These are phyloP conservation scores for Drosophila falleni DNA, from an alignment of 2,888 invertebrate genomes.

Conservation along the genomic window DNA sequence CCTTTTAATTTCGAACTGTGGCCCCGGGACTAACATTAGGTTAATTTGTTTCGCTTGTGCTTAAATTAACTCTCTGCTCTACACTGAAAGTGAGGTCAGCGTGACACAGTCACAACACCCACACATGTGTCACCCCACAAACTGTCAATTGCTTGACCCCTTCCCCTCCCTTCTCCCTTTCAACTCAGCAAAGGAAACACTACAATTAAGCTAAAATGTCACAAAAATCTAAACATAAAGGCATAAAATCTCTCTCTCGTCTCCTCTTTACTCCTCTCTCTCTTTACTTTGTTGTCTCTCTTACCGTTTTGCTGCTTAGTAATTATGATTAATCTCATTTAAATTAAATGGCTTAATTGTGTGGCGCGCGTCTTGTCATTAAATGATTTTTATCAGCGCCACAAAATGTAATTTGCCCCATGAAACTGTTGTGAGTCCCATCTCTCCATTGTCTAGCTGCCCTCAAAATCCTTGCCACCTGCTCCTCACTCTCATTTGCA, in stretches of 20 bases:
- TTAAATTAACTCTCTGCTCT: conserved; percentile 47
- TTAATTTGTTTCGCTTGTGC: conserved; percentile 75
- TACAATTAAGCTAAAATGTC: conserved; percentile 16
- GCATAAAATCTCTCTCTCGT: conserved; percentile 9
- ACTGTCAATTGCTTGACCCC: conserved; percentile 55
- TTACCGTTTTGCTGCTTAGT: conserved; percentile 56
- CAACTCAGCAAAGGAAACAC: background rate
- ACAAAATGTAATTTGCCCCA: conserved; percentile 63
- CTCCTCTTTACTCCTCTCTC: background rate
- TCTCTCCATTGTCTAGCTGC: conserved; percentile 37
- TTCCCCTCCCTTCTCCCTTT: background rate
- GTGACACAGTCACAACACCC: conserved; percentile 3
- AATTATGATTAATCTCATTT: conserved; percentile 82
- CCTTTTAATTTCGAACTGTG: conserved; percentile 50
- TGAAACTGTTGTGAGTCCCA: conserved; percentile 6
- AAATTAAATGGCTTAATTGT: conserved; percentile 82
- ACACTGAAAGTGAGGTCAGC: conserved; percentile 40
- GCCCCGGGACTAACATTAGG: conserved; percentile 62
- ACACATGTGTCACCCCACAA: conserved; percentile 14
- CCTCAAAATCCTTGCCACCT: conserved; percentile 11
- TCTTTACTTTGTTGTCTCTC: background rate
- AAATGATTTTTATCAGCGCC: conserved; percentile 80
- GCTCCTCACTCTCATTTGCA: conserved; percentile 24
- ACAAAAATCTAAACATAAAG: conserved; percentile 40
- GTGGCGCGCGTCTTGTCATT: conserved; percentile 74